Base-by-base conservation (phyloP, 2,888 invertebrate species). In the Reticulitermes lucifugus region DNA sequence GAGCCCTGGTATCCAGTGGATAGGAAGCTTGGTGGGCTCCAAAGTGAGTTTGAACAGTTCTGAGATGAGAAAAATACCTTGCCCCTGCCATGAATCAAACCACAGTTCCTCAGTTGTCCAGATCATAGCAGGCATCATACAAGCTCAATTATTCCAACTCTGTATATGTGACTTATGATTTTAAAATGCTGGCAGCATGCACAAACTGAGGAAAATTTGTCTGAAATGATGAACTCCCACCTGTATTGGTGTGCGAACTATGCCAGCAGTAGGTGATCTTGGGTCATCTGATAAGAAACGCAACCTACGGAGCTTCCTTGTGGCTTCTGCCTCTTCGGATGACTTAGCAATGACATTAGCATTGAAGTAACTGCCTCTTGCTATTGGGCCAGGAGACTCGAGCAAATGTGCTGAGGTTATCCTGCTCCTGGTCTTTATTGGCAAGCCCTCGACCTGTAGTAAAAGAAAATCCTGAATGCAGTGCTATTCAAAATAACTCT, bases 191-290 rank as follows among this genome's bases (percentile, higher is more conserved):
- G 9, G 46, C 46, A 46, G 6, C 12, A 46, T 12, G 46, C 46
- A 46, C 12, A 46, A 46, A 46, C 46, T 46, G 46, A 12, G 2
- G 46, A 46, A 35, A 9, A 46, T 46, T 46, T 46, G 46, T 12
- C 12, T 46, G 46, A 46, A 46, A 46, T 12, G 46, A 46, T 46
- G 14, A 55, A 55, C 14, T 55, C 41, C 41, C 51, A 85, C 85
- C 83, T 85, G 73, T n/a, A 86, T 84, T n/a, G 84, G 84, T 22
- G 84, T 84, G 14, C 83, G 71, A n/a, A 70, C 29, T 70, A 86
- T 83, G 3, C 83, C 86, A 51, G 25, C 25, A 51, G 83, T 65
- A 60, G 84, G 83, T 29, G 84, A 86, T 43, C 85, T 83, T 46
- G 85, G 85, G 60, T 85, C 85, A 71, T 59, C 21, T 35, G 43